Base-by-base conservation (phyloP, 1,140 invertebrate genomes). In the Drosophila carrolli region DNA sequence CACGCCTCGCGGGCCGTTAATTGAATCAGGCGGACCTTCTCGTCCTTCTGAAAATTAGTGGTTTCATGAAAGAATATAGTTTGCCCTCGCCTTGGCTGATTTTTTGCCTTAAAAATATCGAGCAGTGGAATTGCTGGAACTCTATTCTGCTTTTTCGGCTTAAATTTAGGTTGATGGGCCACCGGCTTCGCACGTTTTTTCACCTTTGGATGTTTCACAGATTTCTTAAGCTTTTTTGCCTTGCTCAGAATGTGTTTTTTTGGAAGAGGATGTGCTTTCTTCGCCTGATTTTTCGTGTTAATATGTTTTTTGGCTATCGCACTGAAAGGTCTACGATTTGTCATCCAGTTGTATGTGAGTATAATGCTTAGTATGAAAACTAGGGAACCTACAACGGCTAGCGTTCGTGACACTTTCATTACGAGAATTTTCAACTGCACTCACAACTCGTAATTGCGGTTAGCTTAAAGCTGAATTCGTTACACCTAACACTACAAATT, bases 51-150 rank as follows among this genome's bases (percentile, higher is more conserved):
- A 32, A 40, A 40, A 23, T 41, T 54, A 65, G 70, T 94, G 4
- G 94, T 95, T 71, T 95, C 94, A 43, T 94, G 93, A 63, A 95
- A 94, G 66, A 95, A 95, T 51, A 95, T 94, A 54, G 86, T 93
- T 7, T 67, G 92, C 23, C 93, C 94, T 0, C 91, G 89, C 1
- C 77, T 92, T 0, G 91, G 91, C 13, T 70, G 75, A 10, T 50
- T 56, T 51, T 71, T 57, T 0, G 74, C 61, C 1, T 50, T n/a
- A 4, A 89, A 37, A 5, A 90, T 50, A 63, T 91, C 77, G 5
- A 83, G 68, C 41, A 58, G 41, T 5, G 41, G 41, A 13, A 58
- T 58, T 4, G 13, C 27, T 6, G 19, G 14, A 29, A 37, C 35
- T 37, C 2, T 29, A 0, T 5, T 9, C 4, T 0, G 0, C 47